Conservation (phyloP, 1,140 invertebrate genomes). For the Rhagoletis pomonella region DNA sequence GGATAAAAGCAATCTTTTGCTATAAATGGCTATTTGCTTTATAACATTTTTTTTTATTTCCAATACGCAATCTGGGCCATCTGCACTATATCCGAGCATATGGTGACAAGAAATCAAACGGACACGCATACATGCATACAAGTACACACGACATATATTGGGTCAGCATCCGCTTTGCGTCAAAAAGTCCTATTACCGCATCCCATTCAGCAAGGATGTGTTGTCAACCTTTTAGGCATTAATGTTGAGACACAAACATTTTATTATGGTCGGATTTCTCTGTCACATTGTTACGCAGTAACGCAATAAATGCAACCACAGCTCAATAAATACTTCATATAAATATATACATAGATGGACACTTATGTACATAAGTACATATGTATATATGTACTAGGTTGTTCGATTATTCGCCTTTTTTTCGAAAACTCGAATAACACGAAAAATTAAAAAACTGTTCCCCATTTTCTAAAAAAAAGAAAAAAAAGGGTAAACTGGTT, state of each 20-base stretch:
- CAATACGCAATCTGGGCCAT: not conserved
- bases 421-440: too few species aligned
- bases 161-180: not conserved
- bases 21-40: not conserved
- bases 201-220: not conserved
- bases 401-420: too few species aligned
- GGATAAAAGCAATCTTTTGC: not conserved
- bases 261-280: not conserved
- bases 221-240: not conserved
- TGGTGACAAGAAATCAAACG: not conserved
- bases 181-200: not conserved
- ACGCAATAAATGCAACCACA: not conserved
- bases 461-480: too few species aligned
- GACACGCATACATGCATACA: not conserved
- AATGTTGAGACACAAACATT: not conserved
- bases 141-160: not conserved
- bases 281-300: not conserved
- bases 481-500: too few species aligned
- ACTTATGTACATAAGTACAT: too few species aligned
- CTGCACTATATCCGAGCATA: not conserved
- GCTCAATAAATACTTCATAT: not conserved
- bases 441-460: too few species aligned
- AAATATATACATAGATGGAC: too few species aligned
- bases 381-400: too few species aligned
- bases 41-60: conserved; percentile 9